Conservation (phyloP, 2,888 invertebrate species). For the Drosophila acutilabella region DNA sequence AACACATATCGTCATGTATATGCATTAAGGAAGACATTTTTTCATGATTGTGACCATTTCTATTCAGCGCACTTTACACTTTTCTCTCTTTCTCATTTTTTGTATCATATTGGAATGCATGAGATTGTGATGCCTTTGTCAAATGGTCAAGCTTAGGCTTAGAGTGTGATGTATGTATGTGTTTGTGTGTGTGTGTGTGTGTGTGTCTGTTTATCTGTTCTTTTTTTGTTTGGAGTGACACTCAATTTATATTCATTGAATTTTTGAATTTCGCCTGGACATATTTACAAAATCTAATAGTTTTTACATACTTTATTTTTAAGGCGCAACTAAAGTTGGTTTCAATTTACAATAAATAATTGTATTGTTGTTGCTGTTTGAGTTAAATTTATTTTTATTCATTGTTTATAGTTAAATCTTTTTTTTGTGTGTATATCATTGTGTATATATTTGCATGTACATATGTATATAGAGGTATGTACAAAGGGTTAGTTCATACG, state of each 20-base stretch:
- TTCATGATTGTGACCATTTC: conserved; percentile 77
- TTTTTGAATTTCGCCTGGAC: conserved; percentile 26
- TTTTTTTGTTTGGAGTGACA: conserved; percentile 20
- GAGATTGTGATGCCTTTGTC: conserved; percentile 16
- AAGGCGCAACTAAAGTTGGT: conserved; percentile 71
- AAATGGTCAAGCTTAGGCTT: conserved; percentile 74
- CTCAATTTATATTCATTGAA: conserved; percentile 56
- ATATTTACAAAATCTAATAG: conserved; percentile 61
- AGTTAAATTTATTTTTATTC: conserved; percentile 14
- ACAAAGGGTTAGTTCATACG: conserved; percentile 65
- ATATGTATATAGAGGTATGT: conserved; percentile 73
- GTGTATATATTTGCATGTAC: conserved; percentile 58
- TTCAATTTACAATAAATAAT: conserved; percentile 64
- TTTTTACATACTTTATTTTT: conserved; percentile 54
- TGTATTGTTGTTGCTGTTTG: conserved; percentile 18
- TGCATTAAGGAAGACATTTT: conserved; percentile 81
- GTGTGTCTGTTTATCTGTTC: neutral
- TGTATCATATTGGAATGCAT: conserved; percentile 29
- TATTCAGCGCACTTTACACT: conserved; percentile 52
- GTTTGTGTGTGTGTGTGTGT: conserved; percentile 70
- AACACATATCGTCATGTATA: conserved; percentile 78
- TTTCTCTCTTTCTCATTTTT: conserved; percentile 27
- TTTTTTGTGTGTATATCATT: conserved; percentile 36
- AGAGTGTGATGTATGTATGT: conserved; percentile 46
- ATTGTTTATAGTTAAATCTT: conserved; percentile 17